These are phyloP conservation scores for Bradypodion ventrale DNA, from an alignment of 2,797 vertebrate genomes.

Conservation along the genomic window DNA sequence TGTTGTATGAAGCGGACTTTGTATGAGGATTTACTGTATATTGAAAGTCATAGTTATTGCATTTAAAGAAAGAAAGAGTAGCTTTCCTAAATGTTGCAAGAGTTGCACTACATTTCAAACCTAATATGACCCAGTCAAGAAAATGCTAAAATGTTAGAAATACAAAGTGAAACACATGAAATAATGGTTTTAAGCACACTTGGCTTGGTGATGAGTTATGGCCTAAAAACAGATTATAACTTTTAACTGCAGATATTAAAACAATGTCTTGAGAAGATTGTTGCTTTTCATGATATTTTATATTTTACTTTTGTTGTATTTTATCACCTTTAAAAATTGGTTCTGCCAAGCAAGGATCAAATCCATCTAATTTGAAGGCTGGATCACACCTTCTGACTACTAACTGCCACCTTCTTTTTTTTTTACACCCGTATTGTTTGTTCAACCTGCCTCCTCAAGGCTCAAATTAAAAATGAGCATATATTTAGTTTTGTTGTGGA, in stretches of 20 bases:
- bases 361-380: neutral
- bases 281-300: neutral
- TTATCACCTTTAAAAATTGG: neutral
- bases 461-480: neutral
- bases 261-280: neutral
- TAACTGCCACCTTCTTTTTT: neutral
- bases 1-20: no score
- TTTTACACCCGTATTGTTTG: neutral
- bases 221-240: neutral
- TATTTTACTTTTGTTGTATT: neutral
- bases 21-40: no score
- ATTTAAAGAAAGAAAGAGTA: neutral
- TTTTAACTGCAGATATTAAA: neutral
- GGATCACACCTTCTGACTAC: neutral
- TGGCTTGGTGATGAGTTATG: neutral
- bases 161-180: neutral
- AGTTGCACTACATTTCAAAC: neutral
- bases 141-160: neutral
- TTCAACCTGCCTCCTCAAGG: neutral
- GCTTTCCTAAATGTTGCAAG: neutral
- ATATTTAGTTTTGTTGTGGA: neutral
- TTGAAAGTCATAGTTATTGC: neutral
- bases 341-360: neutral
- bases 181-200: neutral
- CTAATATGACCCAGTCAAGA: neutral